Evolutionary conservation across 1,140 invertebrate genomes (phyloP), one percentile per base, ranked within the genome.

Genomic region (Panulirus ornatus): DNA sequence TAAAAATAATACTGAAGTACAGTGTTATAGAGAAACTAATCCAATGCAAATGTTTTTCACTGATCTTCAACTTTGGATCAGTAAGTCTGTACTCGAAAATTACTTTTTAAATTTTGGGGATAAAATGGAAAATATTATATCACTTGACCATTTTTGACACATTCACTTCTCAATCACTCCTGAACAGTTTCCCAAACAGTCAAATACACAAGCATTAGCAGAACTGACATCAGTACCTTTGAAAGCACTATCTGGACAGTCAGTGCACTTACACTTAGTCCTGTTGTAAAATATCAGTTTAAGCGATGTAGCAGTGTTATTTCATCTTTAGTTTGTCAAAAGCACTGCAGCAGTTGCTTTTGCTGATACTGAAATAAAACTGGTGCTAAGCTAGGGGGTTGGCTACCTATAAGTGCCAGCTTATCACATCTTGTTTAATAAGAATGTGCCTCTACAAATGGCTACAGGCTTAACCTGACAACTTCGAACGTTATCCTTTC

Each of bases 371-470:
- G 27, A 66, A 66, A 30, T 66, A 66, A 11, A 66, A 66, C 27
- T 66, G n/a, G 58, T 66, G 58, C 58, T 66, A 66, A 27, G 58
- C 58, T 66, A 66, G 22, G 1, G 58, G 58, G 58, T 79, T n/a
- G 27, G 40, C 38, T 79, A 79, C 40, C 40, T 42, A 47, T 47
- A 42, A 47, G 76, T 79, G 76, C 76, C 38, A 47, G 76, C 42
- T 42, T 79, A 79, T 79, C 76, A 79, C 76, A 79, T 79, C n/a
- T 79, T 27, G 36, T 47, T 79, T 30, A 30, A 79, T 79, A 79
- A 2, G 44, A 78, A 47, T 47, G 38, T 30, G 76, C 76, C 22
- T 22, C 76, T 79, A 79, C 19, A 79, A 79, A 79, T 47, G 22
- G 42, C 42, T 79, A 79, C 76, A 16, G n/a, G 44, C 76, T 79